Evolutionary conservation across 2,113 vertebrate genomes (phyloP), one percentile per base, ranked within the genome.

Genomic region (Etheostoma cragini): DNA sequence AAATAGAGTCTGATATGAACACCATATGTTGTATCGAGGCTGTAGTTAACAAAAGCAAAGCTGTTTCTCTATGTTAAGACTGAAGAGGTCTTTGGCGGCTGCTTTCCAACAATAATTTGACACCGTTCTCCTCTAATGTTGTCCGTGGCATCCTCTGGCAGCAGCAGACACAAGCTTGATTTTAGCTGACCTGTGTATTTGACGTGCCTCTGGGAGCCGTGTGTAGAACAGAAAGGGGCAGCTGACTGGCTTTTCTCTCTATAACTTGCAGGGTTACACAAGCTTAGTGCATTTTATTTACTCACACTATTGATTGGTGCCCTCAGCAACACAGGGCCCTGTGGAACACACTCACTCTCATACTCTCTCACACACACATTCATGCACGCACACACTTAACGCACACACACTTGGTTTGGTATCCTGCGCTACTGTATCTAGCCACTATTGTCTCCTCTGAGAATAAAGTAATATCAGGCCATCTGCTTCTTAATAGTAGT

Each of bases 261-360:
- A 91, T 91, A 94, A 94, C 91, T 90, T 83, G 74, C 87, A 93
- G 89, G 89, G 88, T 90, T 92, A 94, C 90, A 91, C 90, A 88
- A 92, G 91, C 94, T 94, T 93, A 94, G 89, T 91, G 91, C 88
- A 84, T 93, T 92, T 94, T 93, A 93, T 95, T 94, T 94, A 91
- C 94, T 94, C 88, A 79, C 87, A 52, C 76, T 90, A 92, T 94
- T 64, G 93, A 95, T 94, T 72, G 90, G 85, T 91, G 90, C 93
- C 92, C 92, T 92, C 86, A 93, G 92, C 93, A 86, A 86, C 81
- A 82, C 85, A 61, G 76, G 33, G 84, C 87, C 84, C 86, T 26
- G 81, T 87, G 81, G 84, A 85, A 82, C 85, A 67, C 73, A 45
- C 88, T 76, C 78, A 5, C 85, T 57, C 81, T 52, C 69, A 26